A percentile compares a stretch with the other conserved stretches of the same genome.
Evolutionary conservation across 1,140 invertebrate species (phyloP).

Genomic region (Steinernema khuongi): DNA sequence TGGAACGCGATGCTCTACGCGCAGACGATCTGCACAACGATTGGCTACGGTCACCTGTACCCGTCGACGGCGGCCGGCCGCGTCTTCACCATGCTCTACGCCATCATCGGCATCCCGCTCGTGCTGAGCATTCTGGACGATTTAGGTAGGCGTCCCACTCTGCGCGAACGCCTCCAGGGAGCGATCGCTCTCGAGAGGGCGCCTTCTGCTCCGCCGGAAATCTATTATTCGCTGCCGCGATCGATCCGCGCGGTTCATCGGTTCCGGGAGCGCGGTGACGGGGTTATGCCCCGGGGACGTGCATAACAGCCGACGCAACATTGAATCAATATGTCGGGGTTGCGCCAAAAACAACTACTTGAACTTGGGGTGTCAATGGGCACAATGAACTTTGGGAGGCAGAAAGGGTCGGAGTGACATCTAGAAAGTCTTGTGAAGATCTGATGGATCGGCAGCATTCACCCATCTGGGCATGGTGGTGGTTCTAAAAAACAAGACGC

Average conservation of each 20-base stretch:
- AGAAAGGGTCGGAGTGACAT: too few species aligned
- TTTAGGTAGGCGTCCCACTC: constrained; percentile 36
- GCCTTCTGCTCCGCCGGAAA: too few species aligned
- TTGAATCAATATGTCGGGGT: not conserved
- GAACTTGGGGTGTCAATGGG: too few species aligned
- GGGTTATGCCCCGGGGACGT: not conserved
- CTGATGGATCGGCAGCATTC: too few species aligned
- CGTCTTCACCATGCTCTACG: constrained; percentile 82
- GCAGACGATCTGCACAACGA: constrained; percentile 54
- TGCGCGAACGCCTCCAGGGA: too few species aligned
- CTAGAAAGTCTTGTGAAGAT: too few species aligned
- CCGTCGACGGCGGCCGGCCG: constrained; percentile 76
- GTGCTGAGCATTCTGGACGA: constrained; percentile 64
- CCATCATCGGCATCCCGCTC: constrained; percentile 86
- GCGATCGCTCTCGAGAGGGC: too few species aligned
- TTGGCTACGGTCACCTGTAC: constrained; percentile 47
- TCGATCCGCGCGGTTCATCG: not conserved
- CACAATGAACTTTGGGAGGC: too few species aligned
- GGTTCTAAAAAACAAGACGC: too few species aligned
- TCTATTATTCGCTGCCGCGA: not conserved
- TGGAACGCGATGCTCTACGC: constrained; percentile 55
- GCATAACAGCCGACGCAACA: not conserved
- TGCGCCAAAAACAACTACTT: not conserved
- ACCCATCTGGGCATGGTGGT: too few species aligned
- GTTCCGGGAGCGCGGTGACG: not conserved